Conservation (phyloP, 2,888 invertebrate species). For the Acanthosepion pharaonis region DNA sequence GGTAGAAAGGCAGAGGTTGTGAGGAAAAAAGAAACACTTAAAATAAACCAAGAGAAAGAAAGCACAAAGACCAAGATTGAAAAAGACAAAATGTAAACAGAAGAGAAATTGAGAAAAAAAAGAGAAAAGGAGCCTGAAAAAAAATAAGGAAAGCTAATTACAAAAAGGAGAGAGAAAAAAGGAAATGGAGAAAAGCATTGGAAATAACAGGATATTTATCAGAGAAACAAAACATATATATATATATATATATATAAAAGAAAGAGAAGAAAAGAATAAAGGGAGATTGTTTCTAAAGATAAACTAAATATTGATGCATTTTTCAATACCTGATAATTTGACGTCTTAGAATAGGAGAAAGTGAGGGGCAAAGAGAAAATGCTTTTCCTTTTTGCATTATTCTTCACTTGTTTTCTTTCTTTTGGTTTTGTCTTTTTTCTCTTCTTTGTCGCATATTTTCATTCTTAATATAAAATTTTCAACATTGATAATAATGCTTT, state of each 20-base stretch:
- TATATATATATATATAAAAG: not conserved
- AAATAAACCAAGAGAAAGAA: not conserved
- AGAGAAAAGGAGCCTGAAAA: not conserved
- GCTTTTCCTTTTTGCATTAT: not conserved
- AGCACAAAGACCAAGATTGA: not conserved
- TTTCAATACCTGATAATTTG: conserved; percentile 33
- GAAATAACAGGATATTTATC: not conserved
- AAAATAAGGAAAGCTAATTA: not conserved
- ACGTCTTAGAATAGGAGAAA: not conserved
- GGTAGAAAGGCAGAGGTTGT: not conserved
- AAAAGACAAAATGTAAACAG: not conserved
- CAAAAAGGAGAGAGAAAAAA: not conserved
- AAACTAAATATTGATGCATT: conserved; percentile 7
- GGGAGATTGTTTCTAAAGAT: not conserved
- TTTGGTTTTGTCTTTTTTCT: not conserved
- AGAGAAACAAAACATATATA: not conserved
- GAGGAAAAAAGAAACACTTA: not conserved
- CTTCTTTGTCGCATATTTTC: not conserved
- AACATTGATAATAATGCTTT: conserved; percentile 11
- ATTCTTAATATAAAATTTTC: not conserved
- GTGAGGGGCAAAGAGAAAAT: not conserved
- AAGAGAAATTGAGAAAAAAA: not conserved
- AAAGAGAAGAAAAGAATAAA: not conserved
- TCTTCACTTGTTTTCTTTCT: not conserved
- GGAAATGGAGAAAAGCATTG: not conserved